Conservation (phyloP, 1,140 invertebrate species). For the Pentalonia nigronervosa region DNA sequence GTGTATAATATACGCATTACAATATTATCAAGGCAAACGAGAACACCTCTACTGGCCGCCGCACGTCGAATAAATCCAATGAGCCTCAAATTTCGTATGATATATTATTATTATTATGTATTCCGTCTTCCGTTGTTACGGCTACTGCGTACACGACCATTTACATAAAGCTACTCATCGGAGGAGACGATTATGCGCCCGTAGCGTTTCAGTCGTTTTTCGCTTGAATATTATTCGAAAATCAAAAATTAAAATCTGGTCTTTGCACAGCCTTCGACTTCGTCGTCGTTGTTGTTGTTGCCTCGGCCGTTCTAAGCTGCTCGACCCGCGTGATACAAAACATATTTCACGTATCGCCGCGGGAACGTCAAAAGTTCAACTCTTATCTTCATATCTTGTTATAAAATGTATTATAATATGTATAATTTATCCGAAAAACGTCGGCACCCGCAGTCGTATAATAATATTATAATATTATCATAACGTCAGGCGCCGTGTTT, state of each 20-base stretch:
- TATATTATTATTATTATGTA: neutral
- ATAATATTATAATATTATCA: neutral
- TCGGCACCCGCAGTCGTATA: neutral
- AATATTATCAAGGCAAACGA: conserved; percentile 48
- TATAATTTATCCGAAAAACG: neutral
- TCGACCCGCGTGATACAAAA: neutral
- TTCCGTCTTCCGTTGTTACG: neutral
- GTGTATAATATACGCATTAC: neutral
- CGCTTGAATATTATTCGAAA: neutral
- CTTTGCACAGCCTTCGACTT: neutral
- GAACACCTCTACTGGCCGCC: conserved; percentile 19
- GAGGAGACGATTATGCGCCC: neutral
- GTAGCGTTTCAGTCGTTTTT: neutral
- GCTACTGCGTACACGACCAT: neutral
- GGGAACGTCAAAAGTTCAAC: neutral
- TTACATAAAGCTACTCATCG: neutral
- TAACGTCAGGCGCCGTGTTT: neutral
- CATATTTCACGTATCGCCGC: neutral
- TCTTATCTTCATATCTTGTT: neutral
- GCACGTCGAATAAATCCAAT: conserved; percentile 1
- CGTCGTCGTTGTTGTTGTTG: neutral
- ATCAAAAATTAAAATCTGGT: neutral
- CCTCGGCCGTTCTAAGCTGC: neutral
- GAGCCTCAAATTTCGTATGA: neutral
- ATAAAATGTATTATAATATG: too few species aligned